A percentile compares a stretch with the other conserved stretches of the same genome.
Evolutionary conservation across 2,797 vertebrate genomes (phyloP).

Genomic region (Megaceryle alcyon): DNA sequence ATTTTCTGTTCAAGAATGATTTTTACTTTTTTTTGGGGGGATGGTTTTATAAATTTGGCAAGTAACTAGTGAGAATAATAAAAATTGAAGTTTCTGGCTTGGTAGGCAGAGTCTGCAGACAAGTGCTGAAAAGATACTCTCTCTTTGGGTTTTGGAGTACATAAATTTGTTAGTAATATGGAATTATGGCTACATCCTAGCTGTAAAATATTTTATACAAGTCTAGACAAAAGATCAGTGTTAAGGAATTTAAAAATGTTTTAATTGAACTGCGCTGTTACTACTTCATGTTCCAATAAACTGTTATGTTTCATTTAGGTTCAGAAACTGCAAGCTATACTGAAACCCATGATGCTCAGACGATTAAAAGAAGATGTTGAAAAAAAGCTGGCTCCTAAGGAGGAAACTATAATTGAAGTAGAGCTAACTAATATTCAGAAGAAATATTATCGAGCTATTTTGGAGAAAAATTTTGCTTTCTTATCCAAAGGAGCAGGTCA

Average conservation of each 20-base stretch:
- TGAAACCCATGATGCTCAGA: slow-evolving; percentile 99
- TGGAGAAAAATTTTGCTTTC: slow-evolving; percentile 99
- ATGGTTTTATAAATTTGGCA: neutral
- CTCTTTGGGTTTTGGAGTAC: neutral
- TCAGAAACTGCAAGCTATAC: slow-evolving; percentile 95
- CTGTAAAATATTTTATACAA: neutral
- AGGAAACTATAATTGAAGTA: slow-evolving; percentile 99
- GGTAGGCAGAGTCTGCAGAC: neutral
- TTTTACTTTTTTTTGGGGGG: neutral
- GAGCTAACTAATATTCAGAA: slow-evolving; percentile 99
- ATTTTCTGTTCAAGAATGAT: neutral
- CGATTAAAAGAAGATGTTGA: slow-evolving; percentile 98
- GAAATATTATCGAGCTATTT: slow-evolving; percentile 97
- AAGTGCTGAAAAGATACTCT: neutral
- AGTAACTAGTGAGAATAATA: neutral
- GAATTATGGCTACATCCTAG: neutral
- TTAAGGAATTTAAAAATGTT: fast-evolving
- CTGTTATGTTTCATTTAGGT: slow-evolving; percentile 81
- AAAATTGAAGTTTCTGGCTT: neutral
- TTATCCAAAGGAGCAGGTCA: slow-evolving; percentile 96
- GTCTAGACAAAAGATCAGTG: neutral
- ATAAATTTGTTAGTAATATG: neutral
- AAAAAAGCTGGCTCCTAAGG: slow-evolving; percentile 97
- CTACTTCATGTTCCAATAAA: neutral
- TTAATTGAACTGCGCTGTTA: neutral